Evolutionary conservation across 2,797 vertebrate genomes (phyloP), one percentile per base, ranked within the genome.

Genomic region (Geotrypetes seraphini): DNA sequence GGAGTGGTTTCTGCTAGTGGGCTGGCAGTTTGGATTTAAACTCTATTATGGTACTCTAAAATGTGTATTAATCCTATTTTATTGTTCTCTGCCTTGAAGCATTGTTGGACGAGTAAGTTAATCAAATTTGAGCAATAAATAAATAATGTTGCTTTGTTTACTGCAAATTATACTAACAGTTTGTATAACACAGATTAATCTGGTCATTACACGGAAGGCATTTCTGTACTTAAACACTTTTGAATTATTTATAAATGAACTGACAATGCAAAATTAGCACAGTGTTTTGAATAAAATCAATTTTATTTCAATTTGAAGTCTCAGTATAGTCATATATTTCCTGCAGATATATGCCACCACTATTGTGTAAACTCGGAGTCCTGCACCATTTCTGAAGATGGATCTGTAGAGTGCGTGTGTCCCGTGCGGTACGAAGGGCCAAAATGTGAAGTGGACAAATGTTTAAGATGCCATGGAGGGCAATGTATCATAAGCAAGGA

Each of bases 291-390:
- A 22, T 9, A 1, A n/a, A 20, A 3, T 1, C 2, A 3, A 8
- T 14, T 14, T 10, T 16, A 21, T 10, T 14, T 10, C 4, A 10
- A 33, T 34, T 2, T 10, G 20, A 22, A n/a, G n/a, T n/a, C n/a
- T n/a, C n/a, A n/a, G n/a, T n/a, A n/a, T 28, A 4, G 11, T 31
- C 36, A 16, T 12, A 0, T 4, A 10, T 50, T 50, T 10, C 25
- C 69, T 40, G 10, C 62, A 81, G 77, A 85, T n/a, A 44, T 85
- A 6, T 83, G 79, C 38, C 89, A 97, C 56, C 92, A 96, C 60
- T 96, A 94, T 54, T 99, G 95, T 30, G 87, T 97, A 42, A 91
- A 96, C 72, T 97, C 91, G 14, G 90, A 91, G 41, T 93, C 92
- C 3, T 99, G 95, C 71, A 85, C 83, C 0, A 74, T 97, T 22